Conservation (phyloP, 2,888 invertebrate genomes). For the Lasioglossum villosulum region DNA sequence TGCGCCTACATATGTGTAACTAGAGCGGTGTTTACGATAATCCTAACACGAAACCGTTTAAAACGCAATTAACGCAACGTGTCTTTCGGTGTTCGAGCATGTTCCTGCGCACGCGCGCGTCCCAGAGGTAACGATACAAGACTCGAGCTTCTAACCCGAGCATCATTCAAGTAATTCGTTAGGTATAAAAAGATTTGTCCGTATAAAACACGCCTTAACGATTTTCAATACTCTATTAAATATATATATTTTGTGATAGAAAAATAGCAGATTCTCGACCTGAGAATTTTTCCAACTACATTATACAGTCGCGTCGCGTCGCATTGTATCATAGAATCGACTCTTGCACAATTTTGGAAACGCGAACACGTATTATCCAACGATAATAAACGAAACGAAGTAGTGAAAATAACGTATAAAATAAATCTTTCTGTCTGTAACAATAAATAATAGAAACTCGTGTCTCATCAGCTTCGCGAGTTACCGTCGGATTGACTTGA, state of each 20-base stretch:
- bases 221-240: background rate
- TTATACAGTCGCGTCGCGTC: too few relatives aligned
- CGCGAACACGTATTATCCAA: too few relatives aligned
- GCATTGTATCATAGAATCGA: background rate
- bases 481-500: background rate
- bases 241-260: too few relatives aligned
- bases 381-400: background rate
- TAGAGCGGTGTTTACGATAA: background rate
- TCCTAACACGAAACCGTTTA: slow-evolving; percentile 29
- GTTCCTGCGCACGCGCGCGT: background rate
- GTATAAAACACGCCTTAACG: background rate
- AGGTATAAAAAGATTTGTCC: background rate
- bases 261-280: background rate
- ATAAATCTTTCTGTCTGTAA: background rate
- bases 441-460: background rate
- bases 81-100: slow-evolving; percentile 24
- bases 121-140: slow-evolving; percentile 12
- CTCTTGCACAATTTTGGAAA: background rate
- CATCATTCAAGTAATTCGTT: too few relatives aligned
- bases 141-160: too few relatives aligned
- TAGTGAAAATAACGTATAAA: background rate
- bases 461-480: too few relatives aligned
- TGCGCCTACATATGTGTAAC: background rate
- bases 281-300: too few relatives aligned
- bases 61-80: slow-evolving; percentile 20